A percentile compares a stretch with the other conserved stretches of the same genome.
Evolutionary conservation across 2,888 invertebrate species (phyloP).

Genomic region (Alloplasta piceator): DNA sequence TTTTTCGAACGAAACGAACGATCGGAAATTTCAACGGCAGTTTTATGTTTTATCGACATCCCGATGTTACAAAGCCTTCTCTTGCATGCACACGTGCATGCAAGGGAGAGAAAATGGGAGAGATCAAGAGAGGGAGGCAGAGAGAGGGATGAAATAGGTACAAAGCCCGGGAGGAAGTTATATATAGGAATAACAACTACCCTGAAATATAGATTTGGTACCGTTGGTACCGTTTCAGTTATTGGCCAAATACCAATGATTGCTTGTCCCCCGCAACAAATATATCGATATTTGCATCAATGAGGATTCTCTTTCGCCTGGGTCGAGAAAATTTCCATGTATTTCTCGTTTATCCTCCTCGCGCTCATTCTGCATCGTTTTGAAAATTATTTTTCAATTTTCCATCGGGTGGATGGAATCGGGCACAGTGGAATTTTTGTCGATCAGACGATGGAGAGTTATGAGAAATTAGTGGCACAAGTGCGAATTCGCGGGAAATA

Average conservation of each 20-base stretch:
- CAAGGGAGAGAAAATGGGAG: constrained; percentile 1
- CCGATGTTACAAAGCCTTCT: constrained; percentile 47
- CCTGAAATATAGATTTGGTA: constrained; percentile 19
- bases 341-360: background rate
- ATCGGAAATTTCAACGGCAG: constrained; percentile 47
- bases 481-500: background rate
- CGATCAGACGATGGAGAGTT: background rate
- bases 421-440: background rate
- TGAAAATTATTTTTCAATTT: constrained; percentile 41
- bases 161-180: constrained; percentile 11
- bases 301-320: too few species aligned
- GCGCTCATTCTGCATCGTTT: background rate
- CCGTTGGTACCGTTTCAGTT: constrained; percentile 7
- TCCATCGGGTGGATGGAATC: background rate
- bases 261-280: constrained; percentile 12
- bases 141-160: background rate
- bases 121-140: background rate
- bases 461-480: background rate
- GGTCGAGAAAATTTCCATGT: background rate
- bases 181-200: constrained; percentile 27
- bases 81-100: constrained; percentile 2
- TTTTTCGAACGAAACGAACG: constrained; percentile 24
- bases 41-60: constrained; percentile 59
- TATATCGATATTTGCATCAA: too few species aligned
- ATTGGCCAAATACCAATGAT: constrained; percentile 4